These are phyloP conservation scores for Pogonocichla stellata DNA, from an alignment of 2,113 vertebrate species.

Conservation along the genomic window DNA sequence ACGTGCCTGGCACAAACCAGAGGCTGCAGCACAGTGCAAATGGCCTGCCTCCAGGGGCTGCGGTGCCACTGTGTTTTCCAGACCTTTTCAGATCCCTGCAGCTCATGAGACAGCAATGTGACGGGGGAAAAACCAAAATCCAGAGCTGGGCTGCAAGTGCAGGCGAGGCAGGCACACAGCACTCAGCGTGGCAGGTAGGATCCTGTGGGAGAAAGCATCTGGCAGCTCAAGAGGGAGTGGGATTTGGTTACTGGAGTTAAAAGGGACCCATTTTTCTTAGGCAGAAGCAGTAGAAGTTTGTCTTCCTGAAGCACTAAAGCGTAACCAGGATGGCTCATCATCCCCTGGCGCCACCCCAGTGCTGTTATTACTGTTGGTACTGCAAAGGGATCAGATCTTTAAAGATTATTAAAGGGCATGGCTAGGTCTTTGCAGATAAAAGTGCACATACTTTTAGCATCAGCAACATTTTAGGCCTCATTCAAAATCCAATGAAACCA, in stretches of 20 bases:
- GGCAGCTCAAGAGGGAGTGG: not conserved
- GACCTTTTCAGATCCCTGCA: not conserved
- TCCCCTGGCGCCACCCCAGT: not conserved
- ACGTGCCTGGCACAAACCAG: not conserved
- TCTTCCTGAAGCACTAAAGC: not conserved
- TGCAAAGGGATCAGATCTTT: not conserved
- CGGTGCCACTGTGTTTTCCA: fast-evolving
- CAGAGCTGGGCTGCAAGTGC: not conserved
- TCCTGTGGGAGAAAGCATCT: not conserved
- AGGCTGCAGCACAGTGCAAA: not conserved
- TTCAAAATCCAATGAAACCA: not conserved
- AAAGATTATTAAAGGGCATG: not conserved
- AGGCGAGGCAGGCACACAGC: not conserved
- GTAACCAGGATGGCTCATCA: not conserved
- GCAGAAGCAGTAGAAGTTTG: not conserved
- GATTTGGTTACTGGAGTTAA: not conserved
- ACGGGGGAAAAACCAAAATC: not conserved
- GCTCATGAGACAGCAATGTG: fast-evolving
- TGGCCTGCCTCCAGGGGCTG: not conserved
- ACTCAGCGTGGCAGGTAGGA: not conserved
- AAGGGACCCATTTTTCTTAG: not conserved
- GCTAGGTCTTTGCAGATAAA: not conserved
- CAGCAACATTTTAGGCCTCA: not conserved
- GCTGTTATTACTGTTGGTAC: not conserved
- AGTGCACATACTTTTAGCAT: not conserved